A percentile compares a stretch with the other conserved stretches of the same genome.
Conservation (phyloP, 23 tunicate genomes). For the Styela clava region DNA sequence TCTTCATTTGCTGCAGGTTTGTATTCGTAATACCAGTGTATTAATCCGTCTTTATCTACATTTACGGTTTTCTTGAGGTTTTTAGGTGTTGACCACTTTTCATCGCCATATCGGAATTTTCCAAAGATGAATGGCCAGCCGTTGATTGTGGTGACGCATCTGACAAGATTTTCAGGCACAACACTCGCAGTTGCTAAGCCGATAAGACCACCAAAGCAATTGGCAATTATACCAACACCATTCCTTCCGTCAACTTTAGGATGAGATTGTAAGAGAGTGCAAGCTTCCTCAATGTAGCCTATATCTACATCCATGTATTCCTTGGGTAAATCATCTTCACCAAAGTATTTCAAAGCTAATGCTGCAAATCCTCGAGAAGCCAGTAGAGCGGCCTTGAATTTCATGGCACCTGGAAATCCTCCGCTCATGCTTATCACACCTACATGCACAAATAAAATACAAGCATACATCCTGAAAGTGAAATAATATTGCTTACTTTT, state of each 20-base stretch:
- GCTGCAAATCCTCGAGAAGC: constrained; percentile 18
- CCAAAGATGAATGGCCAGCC: constrained; percentile 13
- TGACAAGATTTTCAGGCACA: neutral
- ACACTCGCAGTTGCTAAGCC: neutral
- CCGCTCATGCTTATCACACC: constrained; percentile 19
- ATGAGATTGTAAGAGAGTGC: neutral
- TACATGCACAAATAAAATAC: neutral
- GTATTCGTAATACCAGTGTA: neutral
- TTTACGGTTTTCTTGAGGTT: neutral
- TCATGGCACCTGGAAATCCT: constrained; percentile 21
- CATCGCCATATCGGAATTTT: neutral
- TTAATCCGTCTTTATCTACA: neutral
- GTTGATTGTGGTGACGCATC: constrained; percentile 3
- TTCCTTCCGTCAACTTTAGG: neutral
- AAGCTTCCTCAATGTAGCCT: constrained; percentile 13
- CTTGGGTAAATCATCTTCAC: constrained; percentile 10
- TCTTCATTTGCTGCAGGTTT: neutral
- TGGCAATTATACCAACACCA: constrained; percentile 21
- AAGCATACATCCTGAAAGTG: neutral
- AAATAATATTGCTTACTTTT: too few species aligned
- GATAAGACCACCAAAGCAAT: constrained; percentile 12
- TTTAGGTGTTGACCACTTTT: neutral
- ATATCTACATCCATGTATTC: neutral
- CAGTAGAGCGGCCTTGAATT: constrained; percentile 17
- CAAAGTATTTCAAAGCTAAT: constrained; percentile 16